Base-by-base conservation (phyloP, 2,888 invertebrate genomes). In the Anagyrus pseudococci region DNA sequence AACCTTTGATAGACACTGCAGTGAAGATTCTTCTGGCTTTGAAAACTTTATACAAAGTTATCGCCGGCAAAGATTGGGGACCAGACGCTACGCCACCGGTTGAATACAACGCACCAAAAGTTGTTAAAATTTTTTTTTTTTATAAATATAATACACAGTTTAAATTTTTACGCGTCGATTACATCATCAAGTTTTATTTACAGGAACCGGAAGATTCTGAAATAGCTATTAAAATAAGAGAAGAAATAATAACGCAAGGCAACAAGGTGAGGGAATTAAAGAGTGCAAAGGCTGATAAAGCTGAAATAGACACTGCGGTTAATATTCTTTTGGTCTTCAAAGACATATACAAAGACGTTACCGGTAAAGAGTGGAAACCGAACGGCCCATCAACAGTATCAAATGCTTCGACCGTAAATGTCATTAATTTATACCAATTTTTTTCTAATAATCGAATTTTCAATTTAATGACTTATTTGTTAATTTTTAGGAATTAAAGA, bases 21-120 rank as follows among this genome's bases (percentile, higher is more conserved):
- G 87, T 86, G 1, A 85, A 87, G 76, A 81, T 77, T 67, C 82
- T 89, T 43, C 79, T 88, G 63, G 83, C 82, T 17, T 75, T 72
- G 19, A 74, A 69, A 64, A 67, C 71, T 17, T 66, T 83, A 56
- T 85, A 82, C 71, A 84, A 85, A 74, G 72, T 73, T 22, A 68
- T 79, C 44, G 83, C 84, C 1, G 85, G 84, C 1, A 72, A 80
- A 0, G 83, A 84, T 17, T 85, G 75, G 75, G 75, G 75, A 60
- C 74, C 77, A 8, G 66, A 58, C 23, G 60, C 57, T 26, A 50
- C 69, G 72, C 60, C 82, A 82, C 40, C 49, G 47, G 40, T 13
- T 19, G 20, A 7, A n/a, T 25, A 23, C 6, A 13, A 4, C 3
- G n/a, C 13, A 26, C 10, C 48, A 4, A 15, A 23, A 25, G 48